Evolutionary conservation across 2,888 invertebrate genomes (phyloP), one percentile per base, ranked within the genome.

Genomic region (Serripes groenlandicus): DNA sequence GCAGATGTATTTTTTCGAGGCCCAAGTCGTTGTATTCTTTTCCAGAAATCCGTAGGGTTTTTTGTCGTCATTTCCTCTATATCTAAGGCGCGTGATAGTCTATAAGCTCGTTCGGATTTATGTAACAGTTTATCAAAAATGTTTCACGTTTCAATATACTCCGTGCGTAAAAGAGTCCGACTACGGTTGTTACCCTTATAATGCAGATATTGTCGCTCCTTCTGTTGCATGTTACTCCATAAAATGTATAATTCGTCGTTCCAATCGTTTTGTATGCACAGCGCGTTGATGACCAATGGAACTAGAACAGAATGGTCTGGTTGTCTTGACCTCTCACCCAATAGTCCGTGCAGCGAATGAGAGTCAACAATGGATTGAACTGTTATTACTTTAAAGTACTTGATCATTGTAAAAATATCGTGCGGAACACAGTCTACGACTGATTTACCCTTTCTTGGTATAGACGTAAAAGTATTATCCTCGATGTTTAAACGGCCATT

Each of bases 1-100:
- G 78, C 78, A 26, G 49, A 9, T 34, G 26, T 42, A 42, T 78
- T 35, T 54, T 49, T 64, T 34, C 70, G 71, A 0, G 78, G 85
- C 0, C 81, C 78, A 56, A 85, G 52, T 26, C 21, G 69, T 21
- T 80, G 69, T 54, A 78, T 75, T 49, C 81, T 78, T 2, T 78
- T 52, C 78, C 81, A 81, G 35, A 84, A 81, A 32, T 71, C 78
- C 18, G 56, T 72, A 11, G 84, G 80, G 52, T 78, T 74, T 1
- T 68, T 72, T 32, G 81, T 26, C 11, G 60, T 52, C 34, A 84
- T 32, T 5, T 35, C 32, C 49, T 81, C 81, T 34, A 84, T 81
- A 5, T 75, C 74, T 23, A 58, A 18, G 2, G 69, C 73, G 1
- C 54, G 15, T 1, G 64, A 35, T 32, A 37, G 35, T 68, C 71